phyloP scores from a whole-genome alignment of 2,797 vertebrate genomes.

The Danio albolineatus region DNA sequence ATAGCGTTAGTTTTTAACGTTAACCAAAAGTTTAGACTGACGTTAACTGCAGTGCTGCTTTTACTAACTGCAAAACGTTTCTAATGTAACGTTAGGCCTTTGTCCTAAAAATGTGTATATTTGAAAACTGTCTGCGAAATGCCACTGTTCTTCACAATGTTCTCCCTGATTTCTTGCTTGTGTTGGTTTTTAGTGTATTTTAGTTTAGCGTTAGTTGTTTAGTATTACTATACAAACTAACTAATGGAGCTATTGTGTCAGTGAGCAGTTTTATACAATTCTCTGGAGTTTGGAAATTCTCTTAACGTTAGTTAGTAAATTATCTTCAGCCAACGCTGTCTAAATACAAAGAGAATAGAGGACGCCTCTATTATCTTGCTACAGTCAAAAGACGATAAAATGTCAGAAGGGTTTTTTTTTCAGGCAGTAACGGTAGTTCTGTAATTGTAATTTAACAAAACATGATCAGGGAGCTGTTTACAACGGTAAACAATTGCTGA shows the following conservation, averaged over 20 bases:
- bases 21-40: no score
- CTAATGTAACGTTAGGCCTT: not conserved
- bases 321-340: not conserved
- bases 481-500: not conserved
- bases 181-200: not conserved
- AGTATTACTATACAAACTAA: no score
- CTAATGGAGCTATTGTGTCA: no score
- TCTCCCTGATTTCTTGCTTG: not conserved
- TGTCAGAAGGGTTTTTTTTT: not conserved
- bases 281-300: not conserved
- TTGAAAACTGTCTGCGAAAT: not conserved
- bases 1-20: not conserved
- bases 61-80: not conserved
- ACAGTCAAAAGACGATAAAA: not conserved
- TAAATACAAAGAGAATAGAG: not conserved
- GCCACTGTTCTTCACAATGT: not conserved
- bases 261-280: no score
- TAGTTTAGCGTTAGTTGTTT: not conserved
- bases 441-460: not conserved
- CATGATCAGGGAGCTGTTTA: not conserved
- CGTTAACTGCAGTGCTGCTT: not conserved
- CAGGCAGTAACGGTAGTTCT: not conserved
- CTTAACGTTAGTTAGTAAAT: not conserved
- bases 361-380: no score
- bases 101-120: not conserved